These are phyloP conservation scores for Stercorarius parasiticus DNA, from an alignment of 2,113 vertebrate genomes.

Conservation along the genomic window DNA sequence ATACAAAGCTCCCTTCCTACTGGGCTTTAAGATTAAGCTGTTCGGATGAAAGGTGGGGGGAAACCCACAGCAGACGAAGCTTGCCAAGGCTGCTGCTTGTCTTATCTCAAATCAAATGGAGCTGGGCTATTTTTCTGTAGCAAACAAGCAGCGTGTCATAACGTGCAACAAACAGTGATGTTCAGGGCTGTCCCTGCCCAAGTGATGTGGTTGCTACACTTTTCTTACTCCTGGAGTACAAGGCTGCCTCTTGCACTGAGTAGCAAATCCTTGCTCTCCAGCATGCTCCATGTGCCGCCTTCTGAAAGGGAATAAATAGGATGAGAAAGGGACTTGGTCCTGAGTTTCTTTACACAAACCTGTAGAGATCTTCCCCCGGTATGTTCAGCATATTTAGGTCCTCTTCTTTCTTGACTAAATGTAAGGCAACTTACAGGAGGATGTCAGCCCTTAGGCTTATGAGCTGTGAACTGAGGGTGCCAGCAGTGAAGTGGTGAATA, in stretches of 20 bases:
- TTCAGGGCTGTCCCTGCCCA: neutral
- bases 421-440: neutral
- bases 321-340: neutral
- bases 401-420: neutral
- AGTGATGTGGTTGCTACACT: neutral
- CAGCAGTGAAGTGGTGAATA: neutral
- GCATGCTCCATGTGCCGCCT: neutral
- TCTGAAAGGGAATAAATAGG: neutral
- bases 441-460: neutral
- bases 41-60: neutral
- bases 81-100: neutral
- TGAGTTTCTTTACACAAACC: neutral
- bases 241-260: neutral
- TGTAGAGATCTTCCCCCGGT: too few species aligned
- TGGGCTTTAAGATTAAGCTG: neutral
- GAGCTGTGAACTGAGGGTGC: neutral
- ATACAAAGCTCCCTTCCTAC: neutral
- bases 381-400: neutral
- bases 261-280: neutral
- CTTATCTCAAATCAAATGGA: neutral
- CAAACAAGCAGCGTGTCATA: neutral
- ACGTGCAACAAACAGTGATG: neutral
- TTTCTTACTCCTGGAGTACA: neutral
- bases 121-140: neutral
- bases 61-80: neutral